Base-by-base conservation (phyloP, 2,113 vertebrate species). In the Actinemys pallida region DNA sequence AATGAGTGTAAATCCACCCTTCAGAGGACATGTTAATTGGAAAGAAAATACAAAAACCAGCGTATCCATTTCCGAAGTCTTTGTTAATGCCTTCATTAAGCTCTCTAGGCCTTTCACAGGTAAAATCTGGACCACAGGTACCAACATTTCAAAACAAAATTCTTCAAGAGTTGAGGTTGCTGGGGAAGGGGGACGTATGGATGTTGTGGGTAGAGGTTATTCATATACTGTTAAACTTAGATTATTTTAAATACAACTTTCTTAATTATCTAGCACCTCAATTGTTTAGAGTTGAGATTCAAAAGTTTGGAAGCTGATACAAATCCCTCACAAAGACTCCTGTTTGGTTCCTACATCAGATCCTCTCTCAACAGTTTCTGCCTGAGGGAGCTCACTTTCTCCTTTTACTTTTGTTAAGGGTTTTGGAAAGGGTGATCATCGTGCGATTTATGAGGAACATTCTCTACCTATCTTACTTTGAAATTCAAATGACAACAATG, bases 1-100 rank as follows among this genome's bases (percentile, higher is more conserved):
- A n/a, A 19, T 69, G 35, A n/a, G 17, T 69, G 35, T 69, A 69
- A n/a, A n/a, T 19, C 62, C 17, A n/a, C 62, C 62, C 35, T 69
- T n/a, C 35, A 97, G 91, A 39, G 96, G 95, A 94, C 97, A 96
- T 96, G 94, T 96, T 97, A 95, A 96, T 96, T 95, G 94, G 88
- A 95, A 93, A 92, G 39, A 76, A 76, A 42, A 45, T 42, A 20
- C 39, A 76, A 76, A 45, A 76, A 75, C 20, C 39, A 76, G 57
- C 12, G 5, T 59, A 42, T 22, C 50, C 47, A 90, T 96, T 97
- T 97, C 95, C 3, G 91, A 93, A 85, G 93, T 82, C 92, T 92
- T 91, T 93, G 95, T 91, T 97, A 80, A 95, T 91, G 27, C 81
- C 92, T 95, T 94, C 86, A 95, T 97, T 91, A 27, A 14, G 96